Evolutionary conservation across 2,797 vertebrate genomes (phyloP), one percentile per base, ranked within the genome.

Genomic region (Adrianichthys oophorus): DNA sequence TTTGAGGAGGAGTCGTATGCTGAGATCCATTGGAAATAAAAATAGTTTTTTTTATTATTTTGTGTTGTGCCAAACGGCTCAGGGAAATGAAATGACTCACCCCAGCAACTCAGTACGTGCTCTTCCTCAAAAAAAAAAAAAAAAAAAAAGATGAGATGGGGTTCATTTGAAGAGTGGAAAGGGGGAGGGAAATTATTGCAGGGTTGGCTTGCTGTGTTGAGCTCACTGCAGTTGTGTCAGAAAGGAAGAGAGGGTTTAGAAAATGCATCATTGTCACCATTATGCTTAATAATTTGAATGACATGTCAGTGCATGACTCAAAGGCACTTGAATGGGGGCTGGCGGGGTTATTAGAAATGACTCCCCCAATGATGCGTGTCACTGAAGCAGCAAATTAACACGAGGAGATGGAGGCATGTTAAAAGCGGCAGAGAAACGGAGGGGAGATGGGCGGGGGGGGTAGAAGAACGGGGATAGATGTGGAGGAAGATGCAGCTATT

Each of bases 351-450:
- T 90, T 92, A 89, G 87, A 91, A 88, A 84, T 55, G 76, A 89
- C 85, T 85, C 84, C 85, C 82, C 83, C 82, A 90, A 91, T 93
- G 90, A 93, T 86, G 87, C 71, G 80, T 93, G 90, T 92, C 92
- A 92, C 84, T 92, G 92, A 92, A 93, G 91, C 92, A 92, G 91
- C 90, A 93, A 93, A 93, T 93, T 92, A 92, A 93, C 91, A 91
- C 55, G 79, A 86, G 80, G 84, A 79, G 88, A 89, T 78, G 84
- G 82, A 79, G 74, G 81, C 80, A 78, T 68, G 78, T 84, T 85
- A 75, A 89, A 84, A 87, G 74, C 72, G 49, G 57, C 62, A 21
- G 62, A 72, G 68, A 70, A 46, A 57, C 56, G 59, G 66, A 43
- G 68, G 57, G 71, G 57, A 41, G 4, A 55, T 48, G 32, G 40